A percentile compares a stretch with the other conserved stretches of the same genome.
phyloP scores from a whole-genome alignment of 2,113 vertebrate genomes.

The Haemorhous mexicanus region DNA sequence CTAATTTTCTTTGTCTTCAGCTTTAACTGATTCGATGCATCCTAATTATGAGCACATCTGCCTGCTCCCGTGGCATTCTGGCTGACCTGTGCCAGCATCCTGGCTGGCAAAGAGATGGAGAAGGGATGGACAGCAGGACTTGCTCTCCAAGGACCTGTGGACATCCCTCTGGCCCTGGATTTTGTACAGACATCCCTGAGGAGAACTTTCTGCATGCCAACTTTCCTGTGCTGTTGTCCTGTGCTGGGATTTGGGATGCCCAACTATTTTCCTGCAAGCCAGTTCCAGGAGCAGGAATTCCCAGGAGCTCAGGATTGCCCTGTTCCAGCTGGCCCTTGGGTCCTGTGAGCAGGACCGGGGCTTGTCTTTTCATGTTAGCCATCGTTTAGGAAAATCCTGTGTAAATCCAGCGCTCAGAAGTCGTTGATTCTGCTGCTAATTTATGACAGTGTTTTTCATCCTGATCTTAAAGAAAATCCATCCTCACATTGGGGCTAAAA shows the following conservation, averaged over 20 bases:
- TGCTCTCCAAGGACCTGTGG: neutral
- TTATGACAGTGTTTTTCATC: neutral
- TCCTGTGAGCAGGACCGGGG: fast-evolving
- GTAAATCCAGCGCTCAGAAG: neutral
- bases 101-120: neutral
- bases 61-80: neutral
- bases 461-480: constrained; percentile 3
- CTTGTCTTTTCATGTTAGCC: neutral
- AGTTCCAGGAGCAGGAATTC: neutral
- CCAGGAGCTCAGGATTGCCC: neutral
- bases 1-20: constrained; percentile 48
- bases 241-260: neutral
- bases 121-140: neutral
- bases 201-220: fast-evolving
- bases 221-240: neutral
- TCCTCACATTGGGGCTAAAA: neutral
- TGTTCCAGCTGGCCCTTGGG: neutral
- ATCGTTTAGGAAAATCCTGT: neutral
- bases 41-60: constrained; percentile 10
- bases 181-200: neutral
- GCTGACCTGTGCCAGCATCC: neutral
- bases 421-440: neutral
- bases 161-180: neutral
- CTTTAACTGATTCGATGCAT: neutral
- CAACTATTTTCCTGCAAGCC: fast-evolving